Evolutionary conservation across 2,797 vertebrate species (phyloP).

Genomic region (Galagoides demidoff): DNA sequence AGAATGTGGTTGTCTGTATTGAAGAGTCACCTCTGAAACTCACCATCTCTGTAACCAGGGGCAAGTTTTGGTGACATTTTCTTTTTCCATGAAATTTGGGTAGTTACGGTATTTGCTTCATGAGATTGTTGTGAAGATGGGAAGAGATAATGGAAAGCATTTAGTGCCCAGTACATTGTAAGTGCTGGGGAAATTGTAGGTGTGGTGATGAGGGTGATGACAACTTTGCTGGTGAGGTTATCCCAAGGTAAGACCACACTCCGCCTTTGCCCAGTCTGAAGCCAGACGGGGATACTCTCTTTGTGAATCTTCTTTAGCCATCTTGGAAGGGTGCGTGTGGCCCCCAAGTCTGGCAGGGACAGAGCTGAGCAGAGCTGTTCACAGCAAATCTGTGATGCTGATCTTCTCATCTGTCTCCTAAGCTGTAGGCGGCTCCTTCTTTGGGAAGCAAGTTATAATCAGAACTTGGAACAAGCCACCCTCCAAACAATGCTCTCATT

Average conservation of each 20-base stretch:
- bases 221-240: neutral
- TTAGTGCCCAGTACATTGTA: neutral
- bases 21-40: neutral
- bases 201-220: neutral
- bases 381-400: slow-evolving; percentile 74
- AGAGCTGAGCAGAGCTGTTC: slow-evolving; percentile 71
- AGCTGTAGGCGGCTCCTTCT: slow-evolving; percentile 81
- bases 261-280: neutral
- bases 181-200: neutral
- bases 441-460: slow-evolving; percentile 81
- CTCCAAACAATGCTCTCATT: slow-evolving; percentile 78
- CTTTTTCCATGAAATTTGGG: neutral
- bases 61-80: neutral
- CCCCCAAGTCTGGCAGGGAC: slow-evolving; percentile 74
- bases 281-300: neutral
- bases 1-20: neutral
- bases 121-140: neutral
- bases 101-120: neutral
- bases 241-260: neutral
- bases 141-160: neutral
- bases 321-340: slow-evolving; percentile 62
- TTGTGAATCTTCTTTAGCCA: slow-evolving; percentile 46
- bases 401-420: slow-evolving; percentile 80
- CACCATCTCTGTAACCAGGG: neutral
- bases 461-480: slow-evolving; percentile 75